phyloP scores from a whole-genome alignment of 2,888 invertebrate genomes.

The Anorthoa munda region DNA sequence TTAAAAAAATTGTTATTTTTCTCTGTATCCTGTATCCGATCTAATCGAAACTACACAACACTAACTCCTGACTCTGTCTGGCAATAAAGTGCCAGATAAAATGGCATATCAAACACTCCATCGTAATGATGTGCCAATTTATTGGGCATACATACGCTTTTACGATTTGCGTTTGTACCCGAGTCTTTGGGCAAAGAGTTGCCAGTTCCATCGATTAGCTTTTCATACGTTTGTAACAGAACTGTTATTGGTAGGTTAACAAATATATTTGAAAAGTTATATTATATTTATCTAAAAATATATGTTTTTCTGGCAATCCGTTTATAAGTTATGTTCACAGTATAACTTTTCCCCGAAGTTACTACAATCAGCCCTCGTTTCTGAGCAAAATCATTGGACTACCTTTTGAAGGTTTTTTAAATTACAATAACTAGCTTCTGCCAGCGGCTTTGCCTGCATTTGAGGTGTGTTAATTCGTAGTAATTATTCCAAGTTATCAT shows the following conservation, averaged over 20 bases:
- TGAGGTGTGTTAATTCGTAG: too few species aligned
- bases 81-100: conserved; percentile 71
- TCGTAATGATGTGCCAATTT: conserved; percentile 73
- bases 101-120: conserved; percentile 73
- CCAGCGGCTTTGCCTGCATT: too few species aligned
- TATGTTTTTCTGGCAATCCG: too few species aligned
- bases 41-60: conserved; percentile 38
- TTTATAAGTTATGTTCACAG: too few species aligned
- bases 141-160: conserved; percentile 73
- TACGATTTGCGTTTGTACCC: conserved; percentile 61
- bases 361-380: too few species aligned
- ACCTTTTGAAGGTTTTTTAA: too few species aligned
- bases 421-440: too few species aligned
- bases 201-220: conserved; percentile 13
- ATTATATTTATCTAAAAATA: too few species aligned
- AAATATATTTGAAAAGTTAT: not conserved
- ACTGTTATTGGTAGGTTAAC: not conserved
- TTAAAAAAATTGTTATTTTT: not conserved
- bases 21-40: not conserved
- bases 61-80: conserved; percentile 38
- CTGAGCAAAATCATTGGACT: too few species aligned
- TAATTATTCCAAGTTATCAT: too few species aligned
- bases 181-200: conserved; percentile 30
- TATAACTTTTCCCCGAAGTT: too few species aligned
- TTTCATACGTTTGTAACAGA: not conserved